Conservation (phyloP, 2,888 invertebrate species). For the Atrina japonica region DNA sequence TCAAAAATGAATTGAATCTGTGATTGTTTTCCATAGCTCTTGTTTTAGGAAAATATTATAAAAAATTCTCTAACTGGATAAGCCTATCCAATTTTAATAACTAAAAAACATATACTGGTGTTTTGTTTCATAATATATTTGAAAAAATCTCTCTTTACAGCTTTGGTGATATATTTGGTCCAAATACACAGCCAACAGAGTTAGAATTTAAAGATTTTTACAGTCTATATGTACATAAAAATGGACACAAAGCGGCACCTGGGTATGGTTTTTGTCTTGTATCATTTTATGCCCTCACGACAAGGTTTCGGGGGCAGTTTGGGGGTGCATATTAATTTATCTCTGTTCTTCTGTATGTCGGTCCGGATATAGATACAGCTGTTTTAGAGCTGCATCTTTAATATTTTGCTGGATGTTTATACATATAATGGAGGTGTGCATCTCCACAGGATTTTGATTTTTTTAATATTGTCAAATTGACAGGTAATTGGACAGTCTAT, state of each 20-base stretch:
- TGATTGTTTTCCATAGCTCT: too few relatives aligned
- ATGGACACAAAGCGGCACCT: conserved; percentile 46
- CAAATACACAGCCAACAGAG: conserved; percentile 63
- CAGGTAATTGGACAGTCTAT: too few relatives aligned
- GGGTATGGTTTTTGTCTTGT: conserved; percentile 9
- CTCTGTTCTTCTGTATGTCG: not conserved
- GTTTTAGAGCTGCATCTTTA: too few relatives aligned
- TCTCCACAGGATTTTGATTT: too few relatives aligned
- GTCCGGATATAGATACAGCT: too few relatives aligned
- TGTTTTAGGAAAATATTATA: too few relatives aligned
- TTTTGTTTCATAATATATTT: not conserved
- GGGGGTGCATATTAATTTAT: not conserved
- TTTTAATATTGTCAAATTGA: too few relatives aligned
- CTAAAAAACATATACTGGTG: not conserved
- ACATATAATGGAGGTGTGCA: too few relatives aligned
- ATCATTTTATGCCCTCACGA: not conserved
- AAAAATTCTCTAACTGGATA: too few relatives aligned
- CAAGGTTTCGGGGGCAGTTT: not conserved
- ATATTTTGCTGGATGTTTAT: too few relatives aligned
- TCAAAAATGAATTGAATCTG: too few relatives aligned
- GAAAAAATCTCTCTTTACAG: conserved; percentile 46
- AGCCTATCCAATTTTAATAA: too few relatives aligned
- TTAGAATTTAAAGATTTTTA: conserved; percentile 69
- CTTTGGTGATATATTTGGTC: conserved; percentile 74
- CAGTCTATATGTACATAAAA: conserved; percentile 50